These are phyloP conservation scores for Calliopsis andreniformis DNA, from an alignment of 1,140 invertebrate genomes.

Conservation along the genomic window DNA sequence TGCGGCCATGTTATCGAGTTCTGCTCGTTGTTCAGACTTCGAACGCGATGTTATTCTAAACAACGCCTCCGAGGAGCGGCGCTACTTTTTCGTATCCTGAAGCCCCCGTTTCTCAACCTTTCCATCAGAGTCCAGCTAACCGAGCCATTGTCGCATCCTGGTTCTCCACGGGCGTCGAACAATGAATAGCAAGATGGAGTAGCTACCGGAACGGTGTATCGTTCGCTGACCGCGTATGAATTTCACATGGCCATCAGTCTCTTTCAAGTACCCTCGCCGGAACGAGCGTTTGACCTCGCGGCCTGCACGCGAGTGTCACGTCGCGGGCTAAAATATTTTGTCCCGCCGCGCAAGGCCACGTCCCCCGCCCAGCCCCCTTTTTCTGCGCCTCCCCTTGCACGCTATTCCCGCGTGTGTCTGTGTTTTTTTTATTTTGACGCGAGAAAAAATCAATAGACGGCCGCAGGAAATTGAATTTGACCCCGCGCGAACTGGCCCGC, in stretches of 20 bases:
- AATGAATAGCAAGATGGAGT: neutral
- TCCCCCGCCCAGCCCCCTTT: too few relatives aligned
- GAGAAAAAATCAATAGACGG: constrained; percentile 53
- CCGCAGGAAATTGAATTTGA: constrained; percentile 65
- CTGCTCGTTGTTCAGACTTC: constrained; percentile 13
- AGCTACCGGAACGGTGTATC: too few relatives aligned
- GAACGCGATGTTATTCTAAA: neutral
- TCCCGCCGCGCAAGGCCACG: constrained; percentile 12
- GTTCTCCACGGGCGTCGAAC: too few relatives aligned
- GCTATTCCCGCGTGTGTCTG: neutral
- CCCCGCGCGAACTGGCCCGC: constrained; percentile 45
- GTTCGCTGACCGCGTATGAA: too few relatives aligned
- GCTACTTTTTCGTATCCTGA: constrained; percentile 5
- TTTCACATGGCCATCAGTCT: constrained; percentile 9
- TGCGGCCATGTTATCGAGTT: constrained; percentile 46
- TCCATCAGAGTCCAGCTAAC: too few relatives aligned
- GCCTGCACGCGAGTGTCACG: neutral
- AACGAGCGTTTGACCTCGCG: neutral
- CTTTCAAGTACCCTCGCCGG: neutral
- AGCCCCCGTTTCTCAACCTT: neutral
- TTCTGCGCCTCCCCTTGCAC: too few relatives aligned
- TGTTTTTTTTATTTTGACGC: constrained; percentile 28
- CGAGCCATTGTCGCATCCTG: neutral
- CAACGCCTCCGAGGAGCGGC: neutral
- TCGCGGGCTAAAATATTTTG: constrained; percentile 45